Evolutionary conservation across 2,888 invertebrate species (phyloP), one percentile per base, ranked within the genome.

Genomic region (Drepana falcataria): DNA sequence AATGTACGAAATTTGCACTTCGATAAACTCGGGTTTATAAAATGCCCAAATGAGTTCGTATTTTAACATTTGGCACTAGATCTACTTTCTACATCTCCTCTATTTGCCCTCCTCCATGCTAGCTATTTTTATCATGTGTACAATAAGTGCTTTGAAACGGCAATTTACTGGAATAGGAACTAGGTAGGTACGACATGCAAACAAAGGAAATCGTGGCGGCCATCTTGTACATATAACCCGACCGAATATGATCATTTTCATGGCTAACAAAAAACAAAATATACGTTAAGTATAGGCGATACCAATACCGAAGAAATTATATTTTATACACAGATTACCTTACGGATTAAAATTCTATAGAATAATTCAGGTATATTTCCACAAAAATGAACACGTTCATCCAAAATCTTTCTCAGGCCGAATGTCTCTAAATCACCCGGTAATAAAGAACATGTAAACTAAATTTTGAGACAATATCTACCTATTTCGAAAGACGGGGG

Each of bases 201-300:
- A 53, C 48, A 56, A 58, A 71, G 73, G 4, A 48, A 35, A 63
- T 68, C 63, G 61, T 60, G 56, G 64, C 64, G 69, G 81, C 86
- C 85, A 84, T 86, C 63, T 79, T 59, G 60, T 79, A 9, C 7
- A 2, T 44, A 81, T 80, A 77, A 85, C 60, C 73, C 83, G 68
- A 69, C 81, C 61, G 79, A 81, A 73, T 81, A 66, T 49, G 66
- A 65, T 48, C 75, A 44, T 9, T 9, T 9, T 9, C 9, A 1
- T 9, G 44, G 3, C 44, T 9, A 44, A 44, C 44, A 44, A 44
- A 44, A 9, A 6, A 9, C 44, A 44, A 44, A 44, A 44, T 44
- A 9, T 3, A 5, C 5, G 4, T 5, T 4, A 37, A 37, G 37
- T 5, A 5, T 37, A 5, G 5, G 37, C 3, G 37, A 37, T 4